Evolutionary conservation across 2,113 vertebrate species (phyloP), one percentile per base, ranked within the genome.

Genomic region (Regulus satrapa): DNA sequence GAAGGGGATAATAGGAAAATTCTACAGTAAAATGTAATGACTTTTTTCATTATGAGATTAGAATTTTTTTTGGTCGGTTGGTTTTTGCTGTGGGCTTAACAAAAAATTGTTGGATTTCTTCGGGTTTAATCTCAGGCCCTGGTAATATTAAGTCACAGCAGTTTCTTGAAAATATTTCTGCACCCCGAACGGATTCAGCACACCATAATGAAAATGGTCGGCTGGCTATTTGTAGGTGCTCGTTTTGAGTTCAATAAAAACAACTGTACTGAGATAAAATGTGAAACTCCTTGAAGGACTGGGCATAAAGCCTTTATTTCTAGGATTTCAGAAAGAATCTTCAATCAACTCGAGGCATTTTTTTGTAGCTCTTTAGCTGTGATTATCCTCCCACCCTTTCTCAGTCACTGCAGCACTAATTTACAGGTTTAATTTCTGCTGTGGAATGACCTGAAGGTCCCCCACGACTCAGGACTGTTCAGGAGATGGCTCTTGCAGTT

Each of bases 381-480:
- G 14, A 61, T 85, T 72, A 88, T 79, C 54, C 1, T 0, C 54
- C n/a, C 56, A 77, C 41, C 4, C 8, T 48, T 64, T 49, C 66
- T n/a, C 43, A 74, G 40, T 54, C 58, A n/a, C 21, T 64, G 20
- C 48, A 73, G n/a, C n/a, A n/a, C n/a, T n/a, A n/a, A n/a, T n/a
- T n/a, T n/a, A n/a, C n/a, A n/a, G n/a, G n/a, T 72, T 72, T 68
- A 55, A 82, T 88, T 82, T 64, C 38, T 73, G n/a, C 34, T 58
- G 43, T 59, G 1, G 45, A 71, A 40, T 66, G 46, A 89, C 77
- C 79, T 18, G 18, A 31, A 89, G 36, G 24, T 71, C 40, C 52
- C 26, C n/a, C 0, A 3, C 58, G 66, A 59, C 9, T 16, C 12
- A 24, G 0, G 0, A n/a, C 68, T 81, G 77, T 45, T 83, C 77